Evolutionary conservation across 2,797 vertebrate species (phyloP).

Genomic region (Nannoperca obscura): DNA sequence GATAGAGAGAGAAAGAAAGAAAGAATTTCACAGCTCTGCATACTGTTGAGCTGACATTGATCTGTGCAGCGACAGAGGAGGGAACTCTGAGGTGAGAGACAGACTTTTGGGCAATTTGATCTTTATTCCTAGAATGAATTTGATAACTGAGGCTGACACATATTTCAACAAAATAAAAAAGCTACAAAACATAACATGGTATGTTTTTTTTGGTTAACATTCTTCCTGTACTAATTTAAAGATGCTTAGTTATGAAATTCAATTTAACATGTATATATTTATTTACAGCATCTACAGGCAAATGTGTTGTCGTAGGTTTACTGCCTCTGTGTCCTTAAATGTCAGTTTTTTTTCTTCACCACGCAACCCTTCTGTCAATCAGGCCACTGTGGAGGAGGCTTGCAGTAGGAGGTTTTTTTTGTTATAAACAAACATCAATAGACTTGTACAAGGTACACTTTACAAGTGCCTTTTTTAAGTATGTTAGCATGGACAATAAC

Average conservation of each 20-base stretch:
- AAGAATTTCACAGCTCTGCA: conserved; percentile 31
- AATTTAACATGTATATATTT: too few relatives aligned
- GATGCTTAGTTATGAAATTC: not conserved
- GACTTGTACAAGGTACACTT: too few relatives aligned
- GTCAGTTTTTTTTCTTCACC: not conserved
- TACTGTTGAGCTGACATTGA: conserved; percentile 34
- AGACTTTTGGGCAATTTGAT: not conserved
- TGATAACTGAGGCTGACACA: not conserved
- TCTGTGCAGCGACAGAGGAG: conserved; percentile 15
- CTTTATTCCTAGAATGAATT: not conserved
- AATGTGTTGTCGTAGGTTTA: not conserved
- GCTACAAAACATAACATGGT: not conserved
- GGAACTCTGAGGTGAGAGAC: conserved; percentile 19
- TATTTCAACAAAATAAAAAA: not conserved
- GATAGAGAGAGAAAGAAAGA: not conserved
- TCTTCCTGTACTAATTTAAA: not conserved
- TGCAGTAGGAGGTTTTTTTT: too few relatives aligned
- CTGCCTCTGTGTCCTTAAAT: not conserved
- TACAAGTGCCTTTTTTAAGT: too few relatives aligned
- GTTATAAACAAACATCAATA: too few relatives aligned
- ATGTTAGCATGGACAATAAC: too few relatives aligned
- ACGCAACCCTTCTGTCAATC: not conserved
- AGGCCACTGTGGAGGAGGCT: too few relatives aligned
- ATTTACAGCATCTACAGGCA: not conserved
- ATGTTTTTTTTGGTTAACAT: not conserved